Base-by-base conservation (phyloP, 2,113 vertebrate genomes). In the Anguilla rostrata region DNA sequence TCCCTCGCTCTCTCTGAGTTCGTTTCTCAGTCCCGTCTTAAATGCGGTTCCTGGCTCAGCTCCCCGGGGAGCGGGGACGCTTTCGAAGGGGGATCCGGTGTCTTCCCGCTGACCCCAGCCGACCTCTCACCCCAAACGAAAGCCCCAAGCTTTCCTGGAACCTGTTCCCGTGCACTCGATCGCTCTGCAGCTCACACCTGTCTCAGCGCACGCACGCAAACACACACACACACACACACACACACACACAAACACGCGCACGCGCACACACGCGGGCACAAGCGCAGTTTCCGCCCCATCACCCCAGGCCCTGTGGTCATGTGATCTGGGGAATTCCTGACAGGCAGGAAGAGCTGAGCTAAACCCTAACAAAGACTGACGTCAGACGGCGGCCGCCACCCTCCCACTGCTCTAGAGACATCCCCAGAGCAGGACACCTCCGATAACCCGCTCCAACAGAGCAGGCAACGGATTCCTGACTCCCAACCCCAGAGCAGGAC, bases 251-350 rank as follows among this genome's bases (percentile, higher is more conserved):
- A 1, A 78, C 26, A 1, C 1, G 4, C 9, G 16, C 8, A 78
- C 26, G 5, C 1, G 4, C 9, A 39, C n/a, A 39, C 75, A 39
- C 75, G 29, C n/a, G n/a, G 6, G 0, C 75, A 63, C n/a, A 34
- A 11, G 66, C n/a, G n/a, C 66, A 75, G 66, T 11, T 75, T 75
- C 26, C n/a, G 66, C 66, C 66, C 66, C 66, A 75, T 75, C 66
- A 75, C 66, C 66, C 66, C 66, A 75, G 66, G 66, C 66, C 12
- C 34, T 40, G 39, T 5, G 78, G 66, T 80, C 34, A 80, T 29
- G 39, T 41, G 78, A 80, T 40, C 39, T 18, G 78, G 78, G 78
- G 78, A 80, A 80, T 80, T 80, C 78, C 78, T 80, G 78, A 40
- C 78, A 80, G 78, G 78, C 39, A 80, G 78, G 78, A 80, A 41